Evolutionary conservation across 2,888 invertebrate genomes (phyloP), one percentile per base, ranked within the genome.

Genomic region (Rhimphoctona megacephalus): DNA sequence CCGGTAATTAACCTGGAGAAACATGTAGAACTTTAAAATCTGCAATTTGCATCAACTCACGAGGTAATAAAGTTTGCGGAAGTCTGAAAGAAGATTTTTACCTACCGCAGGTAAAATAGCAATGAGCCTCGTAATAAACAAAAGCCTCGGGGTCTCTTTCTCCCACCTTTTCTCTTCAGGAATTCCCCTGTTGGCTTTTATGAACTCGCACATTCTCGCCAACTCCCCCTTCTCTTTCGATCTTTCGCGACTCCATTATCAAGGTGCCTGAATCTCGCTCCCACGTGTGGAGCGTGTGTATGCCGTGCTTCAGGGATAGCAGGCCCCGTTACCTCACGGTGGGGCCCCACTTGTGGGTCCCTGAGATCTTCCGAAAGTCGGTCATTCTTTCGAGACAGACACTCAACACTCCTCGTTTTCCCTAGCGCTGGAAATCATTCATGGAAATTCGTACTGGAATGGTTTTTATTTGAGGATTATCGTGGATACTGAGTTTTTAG

Each of bases 251-350:
- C 61, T 22, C 25, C 30, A 66, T 39, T 81, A 78, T 72, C 72
- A 43, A 30, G 72, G 9, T 81, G 54, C 36, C 66, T 43, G 66
- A 57, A 54, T 57, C 66, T 64, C 61, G 74, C 79, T 81, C 73
- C 76, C 86, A 78, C 83, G 81, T 81, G 83, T 54, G 39, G 43
- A 70, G 22, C 54, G 57, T 67, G 36, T 52, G 25, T 80, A 19
- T 39, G 66, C 19, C 33, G 22, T 43, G 52, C 39, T 46, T 70
- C 83, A 36, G 64, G 67, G 64, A 49, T 52, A 30, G 19, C 82
- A 69, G 25, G 67, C 66, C 83, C 87, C 87, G 85, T 87, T 87
- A 86, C 85, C 85, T 86, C 72, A 74, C 82, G 80, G 85, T 83
- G 81, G 78, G 74, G 73, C 81, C 83, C 78, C 52, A 39, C 67